These are phyloP conservation scores for Rynchops niger DNA, from an alignment of 2,113 vertebrate genomes.

Conservation along the genomic window DNA sequence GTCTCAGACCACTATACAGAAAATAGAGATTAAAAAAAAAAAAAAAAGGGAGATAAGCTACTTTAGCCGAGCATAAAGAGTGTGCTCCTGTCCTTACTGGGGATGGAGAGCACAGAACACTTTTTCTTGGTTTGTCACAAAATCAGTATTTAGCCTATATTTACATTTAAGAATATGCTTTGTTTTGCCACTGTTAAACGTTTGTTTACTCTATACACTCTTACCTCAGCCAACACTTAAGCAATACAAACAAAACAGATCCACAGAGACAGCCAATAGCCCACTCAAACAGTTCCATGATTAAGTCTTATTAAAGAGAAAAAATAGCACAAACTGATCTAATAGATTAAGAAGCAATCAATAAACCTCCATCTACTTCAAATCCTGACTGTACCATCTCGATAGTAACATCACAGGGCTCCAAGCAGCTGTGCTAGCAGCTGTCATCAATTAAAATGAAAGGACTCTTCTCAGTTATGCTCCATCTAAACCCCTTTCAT, in stretches of 20 bases:
- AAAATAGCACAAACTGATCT: background rate
- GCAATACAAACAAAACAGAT: background rate
- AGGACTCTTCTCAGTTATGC: background rate
- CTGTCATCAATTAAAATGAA: background rate
- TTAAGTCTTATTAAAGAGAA: background rate
- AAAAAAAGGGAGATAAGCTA: background rate
- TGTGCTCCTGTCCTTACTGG: background rate
- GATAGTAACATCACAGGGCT: background rate
- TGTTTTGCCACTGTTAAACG: background rate
- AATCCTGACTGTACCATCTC: background rate
- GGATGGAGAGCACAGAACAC: background rate
- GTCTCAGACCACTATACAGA: too few relatives aligned
- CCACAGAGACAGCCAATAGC: background rate
- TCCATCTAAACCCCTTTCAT: background rate
- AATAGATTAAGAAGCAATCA: background rate
- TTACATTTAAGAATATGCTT: background rate
- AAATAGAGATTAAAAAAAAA: background rate
- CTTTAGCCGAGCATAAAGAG: background rate
- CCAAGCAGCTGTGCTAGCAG: background rate
- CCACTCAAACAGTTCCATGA: background rate
- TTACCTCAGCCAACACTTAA: background rate
- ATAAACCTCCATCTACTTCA: background rate
- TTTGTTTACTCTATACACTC: background rate
- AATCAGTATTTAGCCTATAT: background rate
- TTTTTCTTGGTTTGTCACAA: background rate